Evolutionary conservation across 2,113 vertebrate species (phyloP).

Genomic region (Sebastes fasciatus): DNA sequence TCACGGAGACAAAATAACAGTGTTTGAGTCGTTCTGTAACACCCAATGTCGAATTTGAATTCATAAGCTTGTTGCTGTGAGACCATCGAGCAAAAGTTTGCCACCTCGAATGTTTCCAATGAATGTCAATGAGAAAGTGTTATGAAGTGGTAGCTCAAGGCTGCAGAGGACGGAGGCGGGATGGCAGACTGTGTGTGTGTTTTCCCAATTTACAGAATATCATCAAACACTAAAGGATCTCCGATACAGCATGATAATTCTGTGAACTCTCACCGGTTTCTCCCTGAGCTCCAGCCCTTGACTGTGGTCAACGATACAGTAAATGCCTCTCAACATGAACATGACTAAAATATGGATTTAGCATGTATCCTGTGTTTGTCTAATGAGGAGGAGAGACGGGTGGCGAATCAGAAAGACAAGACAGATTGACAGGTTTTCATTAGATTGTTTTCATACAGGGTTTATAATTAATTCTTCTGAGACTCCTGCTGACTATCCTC

Average conservation of each 20-base stretch:
- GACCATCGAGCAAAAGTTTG: slow-evolving; percentile 39
- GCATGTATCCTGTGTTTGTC: slow-evolving; percentile 10
- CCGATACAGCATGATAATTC: background rate
- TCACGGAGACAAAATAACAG: slow-evolving; percentile 33
- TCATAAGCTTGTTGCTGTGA: slow-evolving; percentile 38
- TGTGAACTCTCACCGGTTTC: background rate
- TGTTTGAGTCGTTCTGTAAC: slow-evolving; percentile 39
- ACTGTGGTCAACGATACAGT: slow-evolving; percentile 7
- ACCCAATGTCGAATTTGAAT: slow-evolving; percentile 42
- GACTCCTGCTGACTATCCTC: slow-evolving; percentile 48
- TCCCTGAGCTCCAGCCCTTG: slow-evolving; percentile 2
- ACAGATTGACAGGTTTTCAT: slow-evolving; percentile 71
- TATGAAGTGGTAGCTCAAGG: slow-evolving; percentile 30
- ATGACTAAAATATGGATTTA: slow-evolving; percentile 46
- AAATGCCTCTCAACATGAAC: slow-evolving; percentile 5
- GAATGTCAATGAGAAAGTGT: slow-evolving; percentile 58
- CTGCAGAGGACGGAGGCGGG: background rate
- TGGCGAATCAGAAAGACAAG: slow-evolving; percentile 35
- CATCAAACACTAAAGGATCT: slow-evolving; percentile 29
- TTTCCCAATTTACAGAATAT: slow-evolving; percentile 31
- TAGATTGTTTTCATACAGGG: slow-evolving; percentile 56
- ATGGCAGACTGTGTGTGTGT: background rate
- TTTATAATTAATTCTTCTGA: slow-evolving; percentile 74
- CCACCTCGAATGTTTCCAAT: slow-evolving; percentile 47
- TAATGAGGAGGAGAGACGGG: slow-evolving; percentile 44